A percentile compares a stretch with the other conserved stretches of the same genome.
phyloP scores from a whole-genome alignment of 2,888 invertebrate genomes.

The Dicranocentrus wangi region DNA sequence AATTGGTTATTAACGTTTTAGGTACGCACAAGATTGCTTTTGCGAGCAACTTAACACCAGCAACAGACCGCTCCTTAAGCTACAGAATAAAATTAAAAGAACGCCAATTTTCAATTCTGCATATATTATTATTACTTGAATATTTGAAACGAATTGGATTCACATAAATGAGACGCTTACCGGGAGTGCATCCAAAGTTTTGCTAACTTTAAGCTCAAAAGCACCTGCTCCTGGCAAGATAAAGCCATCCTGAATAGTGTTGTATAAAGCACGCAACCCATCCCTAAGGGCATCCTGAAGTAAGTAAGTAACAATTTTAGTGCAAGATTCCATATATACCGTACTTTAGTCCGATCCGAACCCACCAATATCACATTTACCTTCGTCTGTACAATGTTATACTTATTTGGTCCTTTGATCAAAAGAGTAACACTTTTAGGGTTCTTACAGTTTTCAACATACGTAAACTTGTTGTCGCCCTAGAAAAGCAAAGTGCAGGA shows the following conservation, averaged over 20 bases:
- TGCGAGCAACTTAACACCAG: slow-evolving; percentile 95
- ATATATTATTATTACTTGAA: not conserved
- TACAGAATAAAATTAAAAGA: slow-evolving; percentile 73
- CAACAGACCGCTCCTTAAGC: slow-evolving; percentile 89
- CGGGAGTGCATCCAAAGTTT: slow-evolving; percentile 58
- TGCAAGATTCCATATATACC: too few species aligned
- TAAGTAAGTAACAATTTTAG: too few species aligned
- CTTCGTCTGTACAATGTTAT: slow-evolving; percentile 94
- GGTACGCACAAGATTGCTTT: slow-evolving; percentile 95
- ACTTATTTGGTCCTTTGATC: slow-evolving; percentile 97
- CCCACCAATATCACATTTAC: too few species aligned
- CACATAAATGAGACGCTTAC: slow-evolving; percentile 37
- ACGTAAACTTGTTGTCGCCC: slow-evolving; percentile 98
- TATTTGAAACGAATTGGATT: not conserved
- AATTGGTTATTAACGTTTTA: slow-evolving; percentile 89
- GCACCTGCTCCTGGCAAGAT: slow-evolving; percentile 97
- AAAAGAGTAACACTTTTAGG: slow-evolving; percentile 97
- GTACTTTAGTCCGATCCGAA: too few species aligned
- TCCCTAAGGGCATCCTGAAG: slow-evolving; percentile 96
- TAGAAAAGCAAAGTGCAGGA: too few species aligned
- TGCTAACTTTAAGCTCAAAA: slow-evolving; percentile 86
- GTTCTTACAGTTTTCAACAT: slow-evolving; percentile 95
- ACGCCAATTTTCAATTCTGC: not conserved
- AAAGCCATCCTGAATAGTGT: slow-evolving; percentile 93
- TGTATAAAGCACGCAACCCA: slow-evolving; percentile 97